A percentile compares a stretch with the other conserved stretches of the same genome.
Evolutionary conservation across 1,140 invertebrate species (phyloP).

Genomic region (Drosophila sturtevanti): DNA sequence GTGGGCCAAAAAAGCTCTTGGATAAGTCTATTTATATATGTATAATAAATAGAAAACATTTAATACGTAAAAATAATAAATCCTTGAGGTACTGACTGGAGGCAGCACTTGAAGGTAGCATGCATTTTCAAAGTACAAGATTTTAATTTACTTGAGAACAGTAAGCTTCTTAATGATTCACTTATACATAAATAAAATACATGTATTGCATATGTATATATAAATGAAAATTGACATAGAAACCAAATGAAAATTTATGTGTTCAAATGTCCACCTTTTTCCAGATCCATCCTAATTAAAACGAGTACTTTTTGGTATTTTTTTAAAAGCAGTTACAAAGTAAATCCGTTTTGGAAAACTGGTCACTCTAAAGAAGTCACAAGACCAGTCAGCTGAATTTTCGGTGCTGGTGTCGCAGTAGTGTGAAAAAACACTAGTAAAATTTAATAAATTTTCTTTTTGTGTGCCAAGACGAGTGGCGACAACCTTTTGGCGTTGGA

Average conservation of each 20-base stretch:
- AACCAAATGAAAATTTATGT: not conserved
- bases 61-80: too few relatives aligned
- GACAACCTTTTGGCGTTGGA: slow-evolving; percentile 35
- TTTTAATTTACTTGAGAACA: too few relatives aligned
- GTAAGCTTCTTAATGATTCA: too few relatives aligned
- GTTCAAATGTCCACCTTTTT: not conserved
- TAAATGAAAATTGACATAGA: too few relatives aligned
- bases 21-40: too few relatives aligned
- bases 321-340: not conserved
- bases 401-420: slow-evolving; percentile 72
- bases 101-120: too few relatives aligned
- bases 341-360: slow-evolving; percentile 1
- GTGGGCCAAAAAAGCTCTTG: not conserved
- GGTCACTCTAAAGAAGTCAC: slow-evolving; percentile 72
- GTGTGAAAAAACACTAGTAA: slow-evolving; percentile 73
- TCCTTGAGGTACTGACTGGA: too few relatives aligned
- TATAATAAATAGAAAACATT: too few relatives aligned
- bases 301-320: not conserved
- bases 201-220: too few relatives aligned
- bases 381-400: slow-evolving; percentile 83
- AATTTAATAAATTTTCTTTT: slow-evolving; percentile 64
- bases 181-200: too few relatives aligned
- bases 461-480: slow-evolving; percentile 61
- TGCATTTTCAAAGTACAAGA: too few relatives aligned
- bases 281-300: not conserved